Evolutionary conservation across 2,888 invertebrate genomes (phyloP).

Genomic region (Scrobipalpa atriplicella): DNA sequence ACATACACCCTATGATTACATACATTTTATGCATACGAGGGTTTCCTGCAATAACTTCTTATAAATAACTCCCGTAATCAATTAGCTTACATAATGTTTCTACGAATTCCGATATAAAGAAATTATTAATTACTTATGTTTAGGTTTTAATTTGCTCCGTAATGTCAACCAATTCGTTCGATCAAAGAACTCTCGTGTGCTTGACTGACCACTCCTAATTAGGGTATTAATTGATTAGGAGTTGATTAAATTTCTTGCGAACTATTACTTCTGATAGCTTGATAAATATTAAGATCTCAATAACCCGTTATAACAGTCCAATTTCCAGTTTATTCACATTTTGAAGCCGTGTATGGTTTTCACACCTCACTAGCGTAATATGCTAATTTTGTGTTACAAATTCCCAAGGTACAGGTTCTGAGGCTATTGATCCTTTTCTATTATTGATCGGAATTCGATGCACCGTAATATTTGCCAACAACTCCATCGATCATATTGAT

Average conservation of each 20-base stretch:
- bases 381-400: conserved; percentile 33
- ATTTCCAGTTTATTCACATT: conserved; percentile 5
- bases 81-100: no score
- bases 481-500: conserved; percentile 29
- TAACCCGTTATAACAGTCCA: conserved; percentile 5
- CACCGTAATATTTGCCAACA: conserved; percentile 37
- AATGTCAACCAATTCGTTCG: background rate
- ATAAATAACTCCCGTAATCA: no score
- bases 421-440: conserved; percentile 55
- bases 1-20: no score
- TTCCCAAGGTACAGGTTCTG: conserved; percentile 48
- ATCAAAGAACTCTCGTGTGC: background rate
- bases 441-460: conserved; percentile 43
- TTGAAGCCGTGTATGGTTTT: background rate
- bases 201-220: background rate
- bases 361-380: background rate
- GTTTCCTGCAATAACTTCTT: no score
- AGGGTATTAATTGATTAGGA: background rate
- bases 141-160: background rate
- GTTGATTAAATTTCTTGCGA: background rate
- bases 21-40: no score
- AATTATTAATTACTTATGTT: background rate
- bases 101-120: no score
- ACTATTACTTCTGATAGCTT: background rate
- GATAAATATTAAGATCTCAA: background rate